These are phyloP conservation scores for Dione juno DNA, from an alignment of 2,888 invertebrate genomes.

Conservation along the genomic window DNA sequence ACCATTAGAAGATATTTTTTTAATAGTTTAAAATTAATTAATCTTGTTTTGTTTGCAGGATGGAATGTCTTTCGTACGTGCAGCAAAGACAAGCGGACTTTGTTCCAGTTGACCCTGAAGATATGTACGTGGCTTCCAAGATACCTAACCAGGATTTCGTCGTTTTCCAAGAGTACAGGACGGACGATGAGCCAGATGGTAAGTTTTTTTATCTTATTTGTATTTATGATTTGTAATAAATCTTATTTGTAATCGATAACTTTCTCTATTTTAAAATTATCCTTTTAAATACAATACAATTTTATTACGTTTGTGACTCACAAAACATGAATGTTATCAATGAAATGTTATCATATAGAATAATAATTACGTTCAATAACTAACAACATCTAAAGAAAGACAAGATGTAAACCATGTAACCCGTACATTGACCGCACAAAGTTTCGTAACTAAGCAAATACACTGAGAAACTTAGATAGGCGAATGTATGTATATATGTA, in stretches of 20 bases:
- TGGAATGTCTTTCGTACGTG: conserved; percentile 90
- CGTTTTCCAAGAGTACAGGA: conserved; percentile 89
- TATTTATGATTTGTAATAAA: too few relatives aligned
- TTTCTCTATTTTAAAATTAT: conserved; percentile 8
- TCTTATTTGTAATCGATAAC: not conserved
- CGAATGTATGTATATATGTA: conserved; percentile 34
- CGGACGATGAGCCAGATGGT: conserved; percentile 90
- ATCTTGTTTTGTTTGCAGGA: conserved; percentile 62
- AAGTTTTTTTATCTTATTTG: conserved; percentile 48
- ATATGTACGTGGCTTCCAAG: conserved; percentile 92
- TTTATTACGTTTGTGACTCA: conserved; percentile 9
- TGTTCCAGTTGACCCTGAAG: conserved; percentile 92
- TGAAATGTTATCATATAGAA: not conserved
- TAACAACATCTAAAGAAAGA: conserved; percentile 3
- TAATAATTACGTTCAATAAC: conserved; percentile 10
- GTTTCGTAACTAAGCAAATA: conserved; percentile 39
- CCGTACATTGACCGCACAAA: conserved; percentile 29
- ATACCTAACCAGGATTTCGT: conserved; percentile 89
- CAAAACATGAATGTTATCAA: not conserved
- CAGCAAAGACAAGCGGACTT: conserved; percentile 91
- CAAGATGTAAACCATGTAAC: not conserved
- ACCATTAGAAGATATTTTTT: too few relatives aligned
- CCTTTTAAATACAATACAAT: not conserved
- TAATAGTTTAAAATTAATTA: not conserved
- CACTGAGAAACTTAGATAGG: conserved; percentile 37